Evolutionary conservation across 2,888 invertebrate genomes (phyloP).

Genomic region (Cantharis rufa): DNA sequence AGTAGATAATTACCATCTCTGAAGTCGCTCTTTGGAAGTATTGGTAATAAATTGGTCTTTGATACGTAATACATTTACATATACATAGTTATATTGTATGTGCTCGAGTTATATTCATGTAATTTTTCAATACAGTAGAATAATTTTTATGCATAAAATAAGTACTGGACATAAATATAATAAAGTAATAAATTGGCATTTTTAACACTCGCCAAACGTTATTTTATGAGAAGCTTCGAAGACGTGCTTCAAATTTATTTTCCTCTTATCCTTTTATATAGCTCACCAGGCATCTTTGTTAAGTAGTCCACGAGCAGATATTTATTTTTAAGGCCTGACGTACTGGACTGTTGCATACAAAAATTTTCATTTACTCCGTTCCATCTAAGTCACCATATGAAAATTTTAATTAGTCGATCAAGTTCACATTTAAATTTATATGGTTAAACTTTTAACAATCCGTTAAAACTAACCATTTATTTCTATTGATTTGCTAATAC

Average conservation of each 20-base stretch:
- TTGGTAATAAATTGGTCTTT: background rate
- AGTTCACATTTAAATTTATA: background rate
- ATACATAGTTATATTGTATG: background rate
- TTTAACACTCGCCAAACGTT: constrained; percentile 27
- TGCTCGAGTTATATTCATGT: background rate
- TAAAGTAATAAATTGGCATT: constrained; percentile 27
- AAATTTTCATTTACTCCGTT: constrained; percentile 18
- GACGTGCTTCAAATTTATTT: constrained; percentile 36
- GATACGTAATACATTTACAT: background rate
- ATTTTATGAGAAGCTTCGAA: constrained; percentile 22
- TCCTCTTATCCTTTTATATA: constrained; percentile 33
- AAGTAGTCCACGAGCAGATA: constrained; percentile 44
- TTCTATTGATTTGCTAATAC: too few species aligned
- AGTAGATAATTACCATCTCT: constrained; percentile 46
- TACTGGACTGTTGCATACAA: constrained; percentile 29
- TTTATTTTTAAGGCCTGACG: constrained; percentile 42
- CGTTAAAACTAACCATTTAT: too few species aligned
- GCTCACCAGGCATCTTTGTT: constrained; percentile 39
- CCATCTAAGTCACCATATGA: background rate
- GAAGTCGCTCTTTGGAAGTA: background rate
- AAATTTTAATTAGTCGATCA: background rate
- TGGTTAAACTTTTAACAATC: background rate
- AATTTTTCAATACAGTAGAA: constrained; percentile 1
- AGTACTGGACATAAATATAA: constrained; percentile 13
- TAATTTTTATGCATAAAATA: constrained; percentile 9